A percentile compares a stretch with the other conserved stretches of the same genome.
phyloP scores from a whole-genome alignment of 2,888 invertebrate species.

The Microctonus brassicae region DNA sequence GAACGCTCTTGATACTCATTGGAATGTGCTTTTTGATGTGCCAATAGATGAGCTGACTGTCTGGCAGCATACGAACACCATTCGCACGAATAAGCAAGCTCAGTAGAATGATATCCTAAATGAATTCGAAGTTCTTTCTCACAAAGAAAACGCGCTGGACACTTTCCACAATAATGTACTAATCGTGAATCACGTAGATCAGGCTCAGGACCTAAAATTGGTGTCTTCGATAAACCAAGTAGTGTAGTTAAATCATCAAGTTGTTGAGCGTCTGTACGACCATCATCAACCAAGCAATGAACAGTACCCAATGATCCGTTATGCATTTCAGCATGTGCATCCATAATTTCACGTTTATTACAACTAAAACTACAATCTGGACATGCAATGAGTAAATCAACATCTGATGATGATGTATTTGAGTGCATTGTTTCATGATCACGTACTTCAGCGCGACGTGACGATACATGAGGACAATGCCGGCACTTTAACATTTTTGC shows the following conservation, averaged over 20 bases:
- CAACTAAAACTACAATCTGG: constrained; percentile 85
- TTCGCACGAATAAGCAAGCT: constrained; percentile 78
- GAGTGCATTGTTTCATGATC: constrained; percentile 88
- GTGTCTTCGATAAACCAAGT: constrained; percentile 55
- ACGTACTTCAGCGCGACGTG: constrained; percentile 83
- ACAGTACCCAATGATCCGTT: constrained; percentile 80
- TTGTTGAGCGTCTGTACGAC: constrained; percentile 72
- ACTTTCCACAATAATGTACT: constrained; percentile 83
- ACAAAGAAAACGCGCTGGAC: constrained; percentile 86
- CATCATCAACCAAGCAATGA: constrained; percentile 78
- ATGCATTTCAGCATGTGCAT: constrained; percentile 83
- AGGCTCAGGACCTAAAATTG: constrained; percentile 57
- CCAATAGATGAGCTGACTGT: constrained; percentile 77
- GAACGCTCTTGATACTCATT: constrained; percentile 85
- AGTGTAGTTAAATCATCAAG: constrained; percentile 58
- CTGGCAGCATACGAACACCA: constrained; percentile 83
- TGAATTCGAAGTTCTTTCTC: constrained; percentile 82
- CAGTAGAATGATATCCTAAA: constrained; percentile 77
- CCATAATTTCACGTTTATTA: constrained; percentile 79
- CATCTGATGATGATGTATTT: constrained; percentile 65
- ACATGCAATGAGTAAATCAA: constrained; percentile 76
- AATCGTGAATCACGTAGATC: constrained; percentile 59
- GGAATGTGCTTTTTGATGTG: constrained; percentile 82
- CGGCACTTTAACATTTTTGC: constrained; percentile 88
- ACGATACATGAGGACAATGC: constrained; percentile 86